phyloP scores from a whole-genome alignment of 2,113 vertebrate genomes.

The Macquaria australasica region DNA sequence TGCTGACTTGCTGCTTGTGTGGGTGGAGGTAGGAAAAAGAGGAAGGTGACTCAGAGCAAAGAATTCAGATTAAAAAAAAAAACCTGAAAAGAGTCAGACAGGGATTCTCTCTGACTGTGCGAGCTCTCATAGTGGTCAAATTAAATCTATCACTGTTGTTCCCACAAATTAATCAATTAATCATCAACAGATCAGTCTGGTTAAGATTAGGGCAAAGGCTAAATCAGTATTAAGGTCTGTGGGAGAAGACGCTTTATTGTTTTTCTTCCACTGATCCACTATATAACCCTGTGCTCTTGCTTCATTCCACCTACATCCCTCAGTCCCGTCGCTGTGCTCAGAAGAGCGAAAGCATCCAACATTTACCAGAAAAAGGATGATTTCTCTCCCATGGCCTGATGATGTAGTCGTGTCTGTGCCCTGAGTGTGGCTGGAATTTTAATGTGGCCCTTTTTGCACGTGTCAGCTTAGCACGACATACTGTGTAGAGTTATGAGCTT shows the following conservation, averaged over 20 bases:
- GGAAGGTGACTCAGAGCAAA: slow-evolving; percentile 44
- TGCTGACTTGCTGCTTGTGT: slow-evolving; percentile 35
- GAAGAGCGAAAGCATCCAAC: slow-evolving; percentile 4
- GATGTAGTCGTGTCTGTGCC: slow-evolving; percentile 51
- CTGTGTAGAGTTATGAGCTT: background rate
- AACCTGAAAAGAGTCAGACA: slow-evolving; percentile 8
- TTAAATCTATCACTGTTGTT: slow-evolving; percentile 26
- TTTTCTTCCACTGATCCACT: slow-evolving; percentile 49
- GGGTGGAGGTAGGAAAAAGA: slow-evolving; percentile 31
- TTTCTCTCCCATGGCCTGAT: slow-evolving; percentile 54
- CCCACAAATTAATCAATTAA: slow-evolving; percentile 56
- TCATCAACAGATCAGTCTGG: slow-evolving; percentile 21
- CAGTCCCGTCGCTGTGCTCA: background rate
- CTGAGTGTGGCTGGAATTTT: slow-evolving; percentile 55
- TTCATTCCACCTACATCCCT: slow-evolving; percentile 24
- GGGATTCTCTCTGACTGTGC: background rate
- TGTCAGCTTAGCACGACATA: slow-evolving; percentile 10
- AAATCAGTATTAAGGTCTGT: slow-evolving; percentile 30
- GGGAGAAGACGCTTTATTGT: slow-evolving; percentile 32
- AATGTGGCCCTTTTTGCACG: slow-evolving; percentile 28
- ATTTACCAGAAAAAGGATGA: slow-evolving; percentile 46
- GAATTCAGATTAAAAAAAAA: background rate
- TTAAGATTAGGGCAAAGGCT: slow-evolving; percentile 39
- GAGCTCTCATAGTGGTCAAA: slow-evolving; percentile 7
- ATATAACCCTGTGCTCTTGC: slow-evolving; percentile 30